Conservation (phyloP, 1,140 invertebrate species). For the Dendrolimus punctatus region DNA sequence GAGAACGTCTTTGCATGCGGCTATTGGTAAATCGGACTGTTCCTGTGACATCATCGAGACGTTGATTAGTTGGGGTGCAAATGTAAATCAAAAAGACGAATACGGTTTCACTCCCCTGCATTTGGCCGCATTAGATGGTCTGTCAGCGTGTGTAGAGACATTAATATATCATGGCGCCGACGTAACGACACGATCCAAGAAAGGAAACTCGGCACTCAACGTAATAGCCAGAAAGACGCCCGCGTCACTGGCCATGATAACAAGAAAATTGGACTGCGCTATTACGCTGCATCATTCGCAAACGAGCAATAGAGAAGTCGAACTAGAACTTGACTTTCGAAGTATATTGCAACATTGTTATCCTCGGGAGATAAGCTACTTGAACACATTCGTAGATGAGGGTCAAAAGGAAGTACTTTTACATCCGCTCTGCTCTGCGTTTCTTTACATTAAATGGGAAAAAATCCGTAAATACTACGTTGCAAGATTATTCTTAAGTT, state of each 20-base stretch:
- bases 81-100: conserved; percentile 89
- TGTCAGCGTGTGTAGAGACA: conserved; percentile 87
- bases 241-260: conserved; percentile 83
- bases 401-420: conserved; percentile 87
- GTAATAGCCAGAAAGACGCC: conserved; percentile 88
- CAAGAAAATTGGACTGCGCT: conserved; percentile 83
- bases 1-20: conserved; percentile 83
- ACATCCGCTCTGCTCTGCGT: conserved; percentile 87
- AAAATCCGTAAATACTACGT: conserved; percentile 92
- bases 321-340: conserved; percentile 86
- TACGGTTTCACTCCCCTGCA: conserved; percentile 93
- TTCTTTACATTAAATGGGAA: conserved; percentile 89
- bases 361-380: conserved; percentile 84
- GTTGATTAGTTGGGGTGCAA: conserved; percentile 82
- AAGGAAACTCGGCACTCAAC: conserved; percentile 85
- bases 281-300: conserved; percentile 85
- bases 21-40: conserved; percentile 81
- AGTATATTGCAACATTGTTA: conserved; percentile 84
- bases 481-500: conserved; percentile 83
- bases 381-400: conserved; percentile 87
- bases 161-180: conserved; percentile 88
- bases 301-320: conserved; percentile 83
- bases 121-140: conserved; percentile 87
- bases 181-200: conserved; percentile 86
- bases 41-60: conserved; percentile 84